Percentiles rank a stretch among this genome's conserved stretches.
phyloP scores from a whole-genome alignment of 2,888 invertebrate species.

The Plagodis pulveraria region DNA sequence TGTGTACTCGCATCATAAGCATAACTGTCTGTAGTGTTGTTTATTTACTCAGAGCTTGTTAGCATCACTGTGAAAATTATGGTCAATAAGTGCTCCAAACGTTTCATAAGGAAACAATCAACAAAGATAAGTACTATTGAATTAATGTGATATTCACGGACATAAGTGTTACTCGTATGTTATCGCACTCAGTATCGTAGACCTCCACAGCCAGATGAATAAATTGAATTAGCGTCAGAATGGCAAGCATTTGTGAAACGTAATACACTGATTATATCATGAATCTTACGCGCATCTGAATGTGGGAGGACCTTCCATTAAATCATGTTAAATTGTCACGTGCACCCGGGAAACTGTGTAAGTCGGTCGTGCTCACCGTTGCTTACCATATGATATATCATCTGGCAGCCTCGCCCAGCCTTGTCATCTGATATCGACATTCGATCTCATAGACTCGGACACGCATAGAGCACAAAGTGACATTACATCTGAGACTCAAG shows the following conservation, averaged over 20 bases:
- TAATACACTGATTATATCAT: conserved; percentile 51
- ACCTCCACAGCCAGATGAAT: conserved; percentile 7
- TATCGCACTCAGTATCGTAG: conserved; percentile 9
- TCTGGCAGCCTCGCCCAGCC: conserved; percentile 66
- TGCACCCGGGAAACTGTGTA: conserved; percentile 49
- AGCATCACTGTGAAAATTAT: conserved; percentile 41
- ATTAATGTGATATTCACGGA: conserved; percentile 26
- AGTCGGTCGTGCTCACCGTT: conserved; percentile 71
- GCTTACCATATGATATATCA: conserved; percentile 79
- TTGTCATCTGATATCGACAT: conserved; percentile 76
- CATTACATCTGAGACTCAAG: conserved; percentile 60
- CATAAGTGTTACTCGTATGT: conserved; percentile 15
- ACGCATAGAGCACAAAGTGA: conserved; percentile 66
- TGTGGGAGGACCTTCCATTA: conserved; percentile 50
- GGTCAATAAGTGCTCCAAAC: conserved; percentile 39
- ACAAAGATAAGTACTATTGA: conserved; percentile 38
- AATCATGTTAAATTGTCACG: conserved; percentile 51
- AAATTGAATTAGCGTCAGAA: conserved; percentile 29
- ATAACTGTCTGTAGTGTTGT: conserved; percentile 22
- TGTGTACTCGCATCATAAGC: conserved; percentile 29
- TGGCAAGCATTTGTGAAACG: conserved; percentile 38
- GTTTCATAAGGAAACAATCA: conserved; percentile 37
- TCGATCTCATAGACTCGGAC: conserved; percentile 64
- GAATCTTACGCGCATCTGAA: conserved; percentile 53
- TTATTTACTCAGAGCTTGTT: conserved; percentile 31